A percentile compares a stretch with the other conserved stretches of the same genome.
phyloP scores from a whole-genome alignment of 2,888 invertebrate species.

The Orchesellides sinensis region DNA sequence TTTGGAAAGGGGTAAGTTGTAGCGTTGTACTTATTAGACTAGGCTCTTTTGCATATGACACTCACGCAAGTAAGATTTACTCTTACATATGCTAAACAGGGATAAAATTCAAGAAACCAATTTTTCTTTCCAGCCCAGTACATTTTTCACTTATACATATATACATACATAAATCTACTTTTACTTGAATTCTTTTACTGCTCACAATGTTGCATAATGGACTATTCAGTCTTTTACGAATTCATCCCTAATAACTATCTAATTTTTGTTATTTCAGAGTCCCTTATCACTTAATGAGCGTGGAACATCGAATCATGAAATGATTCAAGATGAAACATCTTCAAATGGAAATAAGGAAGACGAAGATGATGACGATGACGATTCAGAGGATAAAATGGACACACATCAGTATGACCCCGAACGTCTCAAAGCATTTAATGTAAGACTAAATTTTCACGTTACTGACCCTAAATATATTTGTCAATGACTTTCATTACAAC shows the following conservation, averaged over 20 bases:
- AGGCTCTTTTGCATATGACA: too few relatives aligned
- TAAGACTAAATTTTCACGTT: too few relatives aligned
- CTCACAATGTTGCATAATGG: too few relatives aligned
- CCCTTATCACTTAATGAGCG: constrained; percentile 80
- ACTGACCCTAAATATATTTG: too few relatives aligned
- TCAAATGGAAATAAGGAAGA: constrained; percentile 90
- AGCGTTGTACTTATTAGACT: too few relatives aligned
- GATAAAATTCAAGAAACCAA: too few relatives aligned
- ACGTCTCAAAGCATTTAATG: constrained; percentile 96
- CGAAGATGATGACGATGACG: constrained; percentile 92
- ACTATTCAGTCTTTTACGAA: background rate
- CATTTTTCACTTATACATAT: background rate
- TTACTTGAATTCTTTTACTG: too few relatives aligned
- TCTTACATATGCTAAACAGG: too few relatives aligned
- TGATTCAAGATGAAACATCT: constrained; percentile 91
- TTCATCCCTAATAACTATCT: background rate
- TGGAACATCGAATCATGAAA: constrained; percentile 81
- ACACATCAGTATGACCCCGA: constrained; percentile 94
- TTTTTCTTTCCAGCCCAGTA: too few relatives aligned
- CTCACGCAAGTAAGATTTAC: too few relatives aligned
- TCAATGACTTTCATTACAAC: too few relatives aligned
- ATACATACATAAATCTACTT: too few relatives aligned
- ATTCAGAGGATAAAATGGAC: constrained; percentile 93
- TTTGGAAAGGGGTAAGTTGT: constrained; percentile 2
- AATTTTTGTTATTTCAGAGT: constrained; percentile 79